These are phyloP conservation scores for Silurus lanzhouensis DNA, from an alignment of 2,797 vertebrate species.

Conservation along the genomic window DNA sequence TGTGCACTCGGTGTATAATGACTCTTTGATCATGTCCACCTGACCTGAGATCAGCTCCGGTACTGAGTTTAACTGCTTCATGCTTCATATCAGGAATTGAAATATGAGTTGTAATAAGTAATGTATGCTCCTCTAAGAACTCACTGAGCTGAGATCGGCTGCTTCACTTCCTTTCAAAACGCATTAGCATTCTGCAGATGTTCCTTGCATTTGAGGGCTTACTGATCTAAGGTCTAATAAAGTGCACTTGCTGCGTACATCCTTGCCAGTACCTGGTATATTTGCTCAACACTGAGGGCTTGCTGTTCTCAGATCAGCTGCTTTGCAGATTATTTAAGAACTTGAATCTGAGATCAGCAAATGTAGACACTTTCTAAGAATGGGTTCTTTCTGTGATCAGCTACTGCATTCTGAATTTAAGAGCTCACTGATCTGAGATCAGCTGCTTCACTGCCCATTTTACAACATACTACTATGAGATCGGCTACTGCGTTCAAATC, in stretches of 20 bases:
- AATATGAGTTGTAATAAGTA: neutral
- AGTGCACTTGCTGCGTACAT: neutral
- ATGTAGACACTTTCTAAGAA: too few species aligned
- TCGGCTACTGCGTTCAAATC: neutral
- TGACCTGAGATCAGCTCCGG: neutral
- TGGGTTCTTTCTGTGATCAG: neutral
- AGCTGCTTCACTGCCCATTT: neutral
- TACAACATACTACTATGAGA: neutral
- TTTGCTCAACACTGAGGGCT: neutral
- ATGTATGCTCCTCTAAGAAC: neutral
- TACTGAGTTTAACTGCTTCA: neutral
- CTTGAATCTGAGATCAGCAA: neutral
- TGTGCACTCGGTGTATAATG: neutral
- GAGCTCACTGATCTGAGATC: conserved; percentile 3
- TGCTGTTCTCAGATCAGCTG: neutral
- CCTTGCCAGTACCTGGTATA: neutral
- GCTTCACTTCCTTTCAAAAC: neutral
- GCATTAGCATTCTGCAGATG: neutral
- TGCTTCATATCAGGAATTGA: neutral
- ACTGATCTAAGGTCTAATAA: conserved; percentile 8
- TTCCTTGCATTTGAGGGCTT: neutral
- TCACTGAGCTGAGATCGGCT: conserved; percentile 12
- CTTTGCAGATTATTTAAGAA: neutral
- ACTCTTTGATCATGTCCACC: neutral
- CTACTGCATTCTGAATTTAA: neutral